Evolutionary conservation across 2,797 vertebrate species (phyloP).

Genomic region (Liasis olivaceus): DNA sequence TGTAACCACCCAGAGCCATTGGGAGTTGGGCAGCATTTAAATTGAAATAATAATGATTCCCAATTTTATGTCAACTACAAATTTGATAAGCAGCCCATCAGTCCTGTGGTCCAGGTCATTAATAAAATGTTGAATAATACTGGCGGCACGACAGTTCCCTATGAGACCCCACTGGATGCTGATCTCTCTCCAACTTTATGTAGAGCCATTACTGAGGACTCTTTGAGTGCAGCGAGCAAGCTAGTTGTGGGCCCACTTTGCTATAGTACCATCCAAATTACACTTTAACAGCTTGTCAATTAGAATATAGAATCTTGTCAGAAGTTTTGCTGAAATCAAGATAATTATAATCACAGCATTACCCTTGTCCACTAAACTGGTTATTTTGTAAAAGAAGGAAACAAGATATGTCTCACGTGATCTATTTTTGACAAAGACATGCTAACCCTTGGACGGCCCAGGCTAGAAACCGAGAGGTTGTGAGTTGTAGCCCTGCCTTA

Average conservation of each 20-base stretch:
- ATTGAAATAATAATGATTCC: no score
- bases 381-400: neutral
- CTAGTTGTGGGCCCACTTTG: neutral
- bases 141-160: neutral
- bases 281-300: neutral
- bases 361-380: neutral
- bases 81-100: no score
- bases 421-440: neutral
- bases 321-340: neutral
- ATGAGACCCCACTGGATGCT: neutral
- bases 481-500: neutral
- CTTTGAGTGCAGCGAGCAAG: neutral
- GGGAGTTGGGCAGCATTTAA: no score
- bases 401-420: neutral
- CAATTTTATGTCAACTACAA: no score
- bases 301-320: neutral
- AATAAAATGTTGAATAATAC: neutral
- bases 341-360: neutral
- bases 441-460: neutral
- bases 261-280: neutral
- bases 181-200: neutral
- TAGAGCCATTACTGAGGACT: neutral
- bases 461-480: neutral
- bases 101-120: neutral
- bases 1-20: no score